A percentile compares a stretch with the other conserved stretches of the same genome.
Conservation (phyloP, 2,888 invertebrate species). For the Temnothorax ravouxi region DNA sequence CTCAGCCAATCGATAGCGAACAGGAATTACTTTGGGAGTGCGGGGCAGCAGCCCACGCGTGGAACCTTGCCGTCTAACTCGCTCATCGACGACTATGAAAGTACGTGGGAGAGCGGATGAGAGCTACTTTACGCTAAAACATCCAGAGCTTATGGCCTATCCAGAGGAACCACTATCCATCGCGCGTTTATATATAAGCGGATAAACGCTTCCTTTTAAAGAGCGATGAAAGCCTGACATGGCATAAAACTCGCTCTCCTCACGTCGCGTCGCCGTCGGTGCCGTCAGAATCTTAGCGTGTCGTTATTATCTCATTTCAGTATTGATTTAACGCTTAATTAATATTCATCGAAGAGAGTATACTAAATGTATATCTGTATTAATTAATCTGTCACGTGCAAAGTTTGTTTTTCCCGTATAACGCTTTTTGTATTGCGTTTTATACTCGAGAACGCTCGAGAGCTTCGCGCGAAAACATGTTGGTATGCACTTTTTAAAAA, state of each 20-base stretch:
- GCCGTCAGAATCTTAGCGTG: not conserved
- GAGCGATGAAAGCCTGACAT: conserved; percentile 13
- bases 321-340: conserved; percentile 30
- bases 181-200: conserved; percentile 2
- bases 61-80: too few species aligned
- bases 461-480: not conserved
- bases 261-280: too few species aligned
- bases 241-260: not conserved
- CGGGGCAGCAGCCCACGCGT: not conserved
- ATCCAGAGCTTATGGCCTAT: conserved; percentile 6
- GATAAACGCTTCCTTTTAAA: conserved; percentile 11
- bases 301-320: conserved; percentile 1
- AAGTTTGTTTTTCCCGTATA: not conserved
- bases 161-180: not conserved
- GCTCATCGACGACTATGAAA: conserved; percentile 2
- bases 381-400: not conserved
- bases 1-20: conserved; percentile 54
- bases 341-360: not conserved
- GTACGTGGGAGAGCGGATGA: conserved; percentile 25
- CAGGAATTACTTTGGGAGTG: conserved; percentile 43
- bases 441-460: not conserved
- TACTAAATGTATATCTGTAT: not conserved
- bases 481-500: not conserved
- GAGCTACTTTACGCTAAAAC: conserved; percentile 31
- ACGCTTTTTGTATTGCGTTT: not conserved